These are phyloP conservation scores for Drosophila mulleri DNA, from an alignment of 2,888 invertebrate species.

Conservation along the genomic window DNA sequence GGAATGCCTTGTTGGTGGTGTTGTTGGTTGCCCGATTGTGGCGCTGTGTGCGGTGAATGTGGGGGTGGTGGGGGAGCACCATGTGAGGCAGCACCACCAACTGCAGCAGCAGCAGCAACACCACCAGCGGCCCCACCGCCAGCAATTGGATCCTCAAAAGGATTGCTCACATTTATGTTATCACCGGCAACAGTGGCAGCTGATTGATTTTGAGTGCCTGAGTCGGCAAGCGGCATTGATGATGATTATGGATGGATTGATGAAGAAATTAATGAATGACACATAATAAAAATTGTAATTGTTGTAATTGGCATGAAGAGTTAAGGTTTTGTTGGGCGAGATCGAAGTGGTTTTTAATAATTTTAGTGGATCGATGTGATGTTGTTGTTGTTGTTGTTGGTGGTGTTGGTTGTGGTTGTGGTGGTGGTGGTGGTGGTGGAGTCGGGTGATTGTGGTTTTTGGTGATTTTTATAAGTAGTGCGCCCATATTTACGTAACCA, in stretches of 20 bases:
- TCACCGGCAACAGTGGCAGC: conserved; percentile 86
- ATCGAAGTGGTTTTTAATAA: conserved; percentile 43
- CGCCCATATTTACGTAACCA: conserved; percentile 74
- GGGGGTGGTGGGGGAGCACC: conserved; percentile 64
- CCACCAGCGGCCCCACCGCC: conserved; percentile 63
- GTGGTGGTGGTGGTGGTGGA: conserved; percentile 38
- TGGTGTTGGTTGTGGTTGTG: conserved; percentile 13
- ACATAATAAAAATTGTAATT: conserved; percentile 64
- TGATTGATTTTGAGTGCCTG: conserved; percentile 82
- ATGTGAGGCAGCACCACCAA: conserved; percentile 48
- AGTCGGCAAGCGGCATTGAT: conserved; percentile 60
- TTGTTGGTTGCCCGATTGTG: conserved; percentile 55
- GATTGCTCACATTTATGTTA: conserved; percentile 94
- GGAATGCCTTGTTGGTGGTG: conserved; percentile 58
- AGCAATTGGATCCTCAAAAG: conserved; percentile 90
- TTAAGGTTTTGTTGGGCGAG: conserved; percentile 43
- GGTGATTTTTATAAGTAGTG: conserved; percentile 71
- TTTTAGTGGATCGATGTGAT: conserved; percentile 41
- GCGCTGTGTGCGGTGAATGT: conserved; percentile 69
- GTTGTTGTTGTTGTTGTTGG: conserved; percentile 30
- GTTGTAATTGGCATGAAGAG: conserved; percentile 47
- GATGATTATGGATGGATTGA: conserved; percentile 51
- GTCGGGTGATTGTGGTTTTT: conserved; percentile 58
- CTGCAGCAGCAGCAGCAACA: conserved; percentile 49
- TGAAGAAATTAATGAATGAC: conserved; percentile 71